phyloP scores from a whole-genome alignment of 2,797 vertebrate genomes.

The Centroberyx gerrardi region DNA sequence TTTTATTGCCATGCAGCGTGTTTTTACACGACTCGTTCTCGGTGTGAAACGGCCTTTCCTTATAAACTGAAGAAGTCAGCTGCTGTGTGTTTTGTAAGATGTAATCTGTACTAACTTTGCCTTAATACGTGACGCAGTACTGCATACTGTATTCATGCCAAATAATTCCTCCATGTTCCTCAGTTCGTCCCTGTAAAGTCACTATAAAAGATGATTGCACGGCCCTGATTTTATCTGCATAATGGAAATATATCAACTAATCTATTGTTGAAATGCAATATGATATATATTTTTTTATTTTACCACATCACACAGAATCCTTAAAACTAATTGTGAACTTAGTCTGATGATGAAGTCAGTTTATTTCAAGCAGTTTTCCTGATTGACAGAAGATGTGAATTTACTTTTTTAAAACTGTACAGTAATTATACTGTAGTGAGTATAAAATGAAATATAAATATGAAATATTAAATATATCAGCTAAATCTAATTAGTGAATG shows the following conservation, averaged over 20 bases:
- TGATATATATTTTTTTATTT: conserved; percentile 1
- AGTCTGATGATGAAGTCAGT: not conserved
- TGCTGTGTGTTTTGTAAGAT: not conserved
- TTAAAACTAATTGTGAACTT: not conserved
- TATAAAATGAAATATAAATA: not conserved
- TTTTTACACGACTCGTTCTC: too few relatives aligned
- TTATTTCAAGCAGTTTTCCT: conserved; percentile 1
- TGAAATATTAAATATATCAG: not conserved
- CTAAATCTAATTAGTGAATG: not conserved
- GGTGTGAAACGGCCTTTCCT: too few relatives aligned
- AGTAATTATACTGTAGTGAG: conserved; percentile 7
- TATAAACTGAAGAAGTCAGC: not conserved
- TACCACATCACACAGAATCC: conserved; percentile 11
- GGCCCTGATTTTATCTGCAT: not conserved
- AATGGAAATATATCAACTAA: not conserved
- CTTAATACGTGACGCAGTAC: conserved; percentile 33
- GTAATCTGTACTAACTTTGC: conserved; percentile 29
- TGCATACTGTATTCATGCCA: conserved; percentile 15
- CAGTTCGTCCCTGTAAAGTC: not conserved
- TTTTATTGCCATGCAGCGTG: too few relatives aligned
- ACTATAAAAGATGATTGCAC: not conserved
- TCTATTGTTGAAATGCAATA: not conserved
- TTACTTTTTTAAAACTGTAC: not conserved
- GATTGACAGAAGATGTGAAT: not conserved
- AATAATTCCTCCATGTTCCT: conserved; percentile 8